These are phyloP conservation scores for Corvus cornix DNA, from an alignment of 2,113 vertebrate genomes.

Conservation along the genomic window DNA sequence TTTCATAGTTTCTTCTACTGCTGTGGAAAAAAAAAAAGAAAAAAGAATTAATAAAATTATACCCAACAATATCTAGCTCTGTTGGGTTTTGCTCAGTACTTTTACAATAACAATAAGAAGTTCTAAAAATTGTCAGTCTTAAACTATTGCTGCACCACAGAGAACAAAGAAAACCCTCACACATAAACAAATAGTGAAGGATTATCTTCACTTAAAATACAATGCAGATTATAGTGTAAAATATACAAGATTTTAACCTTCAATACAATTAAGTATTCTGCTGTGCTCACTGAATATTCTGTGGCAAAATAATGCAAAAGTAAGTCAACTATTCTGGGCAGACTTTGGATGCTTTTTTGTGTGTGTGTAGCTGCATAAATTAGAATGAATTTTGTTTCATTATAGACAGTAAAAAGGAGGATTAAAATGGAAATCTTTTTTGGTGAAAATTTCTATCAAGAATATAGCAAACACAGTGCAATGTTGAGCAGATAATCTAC, in stretches of 20 bases:
- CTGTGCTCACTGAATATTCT: neutral
- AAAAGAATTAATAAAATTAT: neutral
- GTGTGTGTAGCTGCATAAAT: neutral
- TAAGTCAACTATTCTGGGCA: neutral
- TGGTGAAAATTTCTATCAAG: neutral
- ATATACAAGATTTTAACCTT: neutral
- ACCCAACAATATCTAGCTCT: neutral
- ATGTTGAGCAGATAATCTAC: neutral
- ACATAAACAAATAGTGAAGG: neutral
- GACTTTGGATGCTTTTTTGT: neutral
- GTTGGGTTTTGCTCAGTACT: neutral
- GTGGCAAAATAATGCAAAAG: conserved; percentile 9
- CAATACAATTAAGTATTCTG: neutral
- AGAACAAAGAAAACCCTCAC: neutral
- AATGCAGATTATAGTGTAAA: neutral
- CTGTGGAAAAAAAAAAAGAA: neutral
- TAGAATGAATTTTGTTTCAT: neutral
- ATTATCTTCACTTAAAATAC: neutral
- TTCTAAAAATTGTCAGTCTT: neutral
- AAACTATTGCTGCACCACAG: neutral
- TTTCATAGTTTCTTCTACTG: neutral
- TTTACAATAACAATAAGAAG: neutral
- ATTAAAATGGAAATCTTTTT: neutral
- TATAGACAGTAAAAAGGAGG: neutral
- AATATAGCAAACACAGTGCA: neutral